phyloP scores from a whole-genome alignment of 2,113 vertebrate genomes.

The Zootoca vivipara region DNA sequence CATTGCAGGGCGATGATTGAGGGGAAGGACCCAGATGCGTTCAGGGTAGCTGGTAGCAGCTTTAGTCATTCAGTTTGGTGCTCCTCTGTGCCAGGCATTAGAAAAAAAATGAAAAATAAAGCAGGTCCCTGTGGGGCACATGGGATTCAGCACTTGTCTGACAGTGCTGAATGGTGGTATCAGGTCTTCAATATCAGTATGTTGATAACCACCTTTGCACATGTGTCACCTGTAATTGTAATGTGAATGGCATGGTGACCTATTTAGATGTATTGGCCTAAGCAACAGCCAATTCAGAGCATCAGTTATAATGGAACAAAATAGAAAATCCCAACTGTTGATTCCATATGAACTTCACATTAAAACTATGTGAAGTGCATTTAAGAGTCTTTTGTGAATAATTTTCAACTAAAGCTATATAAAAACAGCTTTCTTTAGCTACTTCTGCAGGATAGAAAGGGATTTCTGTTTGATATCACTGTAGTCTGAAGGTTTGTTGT shows the following conservation, averaged over 20 bases:
- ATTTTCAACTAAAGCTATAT: not conserved
- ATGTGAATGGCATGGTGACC: not conserved
- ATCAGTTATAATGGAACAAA: not conserved
- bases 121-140: not conserved
- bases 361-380: not conserved
- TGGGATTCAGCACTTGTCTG: not conserved
- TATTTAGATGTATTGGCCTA: not conserved
- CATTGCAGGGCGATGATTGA: not conserved
- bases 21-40: not conserved
- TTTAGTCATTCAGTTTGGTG: not conserved
- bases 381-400: not conserved
- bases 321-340: not conserved
- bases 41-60: not conserved
- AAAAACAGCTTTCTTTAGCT: not conserved
- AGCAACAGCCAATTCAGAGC: not conserved
- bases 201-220: not conserved
- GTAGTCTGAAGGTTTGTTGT: not conserved
- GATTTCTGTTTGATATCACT: not conserved
- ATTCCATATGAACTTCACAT: not conserved
- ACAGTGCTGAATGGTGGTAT: not conserved
- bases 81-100: not conserved
- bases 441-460: not conserved
- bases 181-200: not conserved
- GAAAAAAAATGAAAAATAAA: not conserved
- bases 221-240: not conserved